phyloP scores from a whole-genome alignment of 2,113 vertebrate species.

The Eira barbara region DNA sequence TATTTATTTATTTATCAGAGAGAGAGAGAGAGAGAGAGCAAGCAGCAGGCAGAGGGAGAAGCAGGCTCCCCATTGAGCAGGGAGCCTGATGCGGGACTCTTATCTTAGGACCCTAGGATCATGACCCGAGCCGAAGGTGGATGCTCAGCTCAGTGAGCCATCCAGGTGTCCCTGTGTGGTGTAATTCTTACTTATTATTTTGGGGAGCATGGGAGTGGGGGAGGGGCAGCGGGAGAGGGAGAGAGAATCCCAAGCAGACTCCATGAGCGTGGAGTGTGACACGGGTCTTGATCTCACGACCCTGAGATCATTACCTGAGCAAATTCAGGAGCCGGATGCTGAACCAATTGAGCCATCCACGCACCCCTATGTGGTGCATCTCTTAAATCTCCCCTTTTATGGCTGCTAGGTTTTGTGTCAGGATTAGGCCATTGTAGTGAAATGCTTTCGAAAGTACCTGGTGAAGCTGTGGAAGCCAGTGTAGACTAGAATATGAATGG shows the following conservation, averaged over 20 bases:
- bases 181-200: neutral
- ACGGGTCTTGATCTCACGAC: neutral
- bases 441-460: neutral
- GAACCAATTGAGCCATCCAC: neutral
- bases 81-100: too few species aligned
- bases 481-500: neutral
- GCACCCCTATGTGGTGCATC: neutral
- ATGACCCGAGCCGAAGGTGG: too few species aligned
- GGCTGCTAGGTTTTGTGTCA: conserved; percentile 30
- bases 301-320: neutral
- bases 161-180: neutral
- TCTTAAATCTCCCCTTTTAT: neutral
- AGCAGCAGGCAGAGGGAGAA: too few species aligned
- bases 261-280: neutral
- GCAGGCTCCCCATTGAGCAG: too few species aligned
- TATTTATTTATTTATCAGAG: neutral
- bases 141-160: too few species aligned
- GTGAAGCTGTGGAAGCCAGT: neutral
- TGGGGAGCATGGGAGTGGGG: neutral
- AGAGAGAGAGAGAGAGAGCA: too few species aligned
- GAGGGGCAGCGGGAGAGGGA: neutral
- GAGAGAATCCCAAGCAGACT: neutral
- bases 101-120: too few species aligned
- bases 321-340: neutral
- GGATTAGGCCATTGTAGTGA: neutral